phyloP scores from a whole-genome alignment of 1,140 invertebrate species.

The Plutomurus gul region DNA sequence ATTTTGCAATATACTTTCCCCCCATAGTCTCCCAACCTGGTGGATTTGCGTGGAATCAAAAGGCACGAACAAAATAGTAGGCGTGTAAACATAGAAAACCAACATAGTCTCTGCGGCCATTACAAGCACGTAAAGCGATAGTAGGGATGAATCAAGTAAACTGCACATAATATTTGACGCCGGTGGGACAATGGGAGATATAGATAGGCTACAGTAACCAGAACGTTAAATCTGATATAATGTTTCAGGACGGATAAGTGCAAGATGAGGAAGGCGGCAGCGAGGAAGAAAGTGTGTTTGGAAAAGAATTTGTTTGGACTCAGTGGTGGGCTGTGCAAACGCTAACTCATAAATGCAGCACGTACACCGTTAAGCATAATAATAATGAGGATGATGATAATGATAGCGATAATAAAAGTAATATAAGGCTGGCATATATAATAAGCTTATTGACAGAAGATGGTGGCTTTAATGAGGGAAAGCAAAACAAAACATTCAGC shows the following conservation, averaged over 20 bases:
- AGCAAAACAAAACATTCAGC: constrained; percentile 14
- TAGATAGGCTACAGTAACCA: not conserved
- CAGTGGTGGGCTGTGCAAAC: too few species aligned
- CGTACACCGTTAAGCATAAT: not conserved
- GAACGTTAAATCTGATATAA: not conserved
- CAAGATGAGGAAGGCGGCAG: not conserved
- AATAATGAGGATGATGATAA: constrained; percentile 22
- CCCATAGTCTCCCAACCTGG: too few species aligned
- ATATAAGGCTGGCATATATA: constrained; percentile 25
- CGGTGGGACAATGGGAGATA: not conserved
- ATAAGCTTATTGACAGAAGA: constrained; percentile 22
- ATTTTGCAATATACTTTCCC: too few species aligned
- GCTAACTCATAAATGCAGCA: constrained; percentile 10
- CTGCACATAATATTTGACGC: not conserved
- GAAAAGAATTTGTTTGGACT: too few species aligned
- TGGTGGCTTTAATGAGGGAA: constrained; percentile 17
- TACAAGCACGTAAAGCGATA: too few species aligned
- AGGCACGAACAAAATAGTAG: too few species aligned
- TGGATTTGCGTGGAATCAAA: too few species aligned
- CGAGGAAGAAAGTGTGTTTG: not conserved
- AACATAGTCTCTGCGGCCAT: too few species aligned
- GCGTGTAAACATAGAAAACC: too few species aligned
- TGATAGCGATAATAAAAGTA: constrained; percentile 16
- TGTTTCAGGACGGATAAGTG: not conserved
- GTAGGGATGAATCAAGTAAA: not conserved